Percentiles rank a stretch among this genome's conserved stretches.
Evolutionary conservation across 1,140 invertebrate species (phyloP).

Genomic region (Drosophila bocqueti): DNA sequence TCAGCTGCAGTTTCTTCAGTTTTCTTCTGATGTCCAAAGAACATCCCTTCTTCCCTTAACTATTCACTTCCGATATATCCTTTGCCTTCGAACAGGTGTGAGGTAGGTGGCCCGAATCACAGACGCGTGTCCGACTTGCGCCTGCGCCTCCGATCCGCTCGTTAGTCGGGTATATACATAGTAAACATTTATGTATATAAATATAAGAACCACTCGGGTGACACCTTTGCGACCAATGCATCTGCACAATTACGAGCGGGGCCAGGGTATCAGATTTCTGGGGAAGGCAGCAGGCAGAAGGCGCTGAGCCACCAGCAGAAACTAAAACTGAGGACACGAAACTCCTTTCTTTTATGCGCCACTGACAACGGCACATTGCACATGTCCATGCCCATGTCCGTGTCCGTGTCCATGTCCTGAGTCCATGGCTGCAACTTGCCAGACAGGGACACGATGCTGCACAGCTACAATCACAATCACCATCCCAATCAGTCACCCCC

Average conservation of each 20-base stretch:
- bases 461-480: constrained; percentile 63
- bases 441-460: constrained; percentile 51
- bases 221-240: constrained; percentile 77
- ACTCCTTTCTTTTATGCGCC: constrained; percentile 83
- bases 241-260: constrained; percentile 78
- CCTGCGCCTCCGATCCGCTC: constrained; percentile 47
- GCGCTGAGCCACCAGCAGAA: constrained; percentile 57
- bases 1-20: constrained; percentile 19
- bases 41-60: constrained; percentile 18
- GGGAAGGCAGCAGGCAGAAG: constrained; percentile 49
- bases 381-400: constrained; percentile 61
- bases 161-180: constrained; percentile 52
- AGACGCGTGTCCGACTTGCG: constrained; percentile 76
- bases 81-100: constrained; percentile 48
- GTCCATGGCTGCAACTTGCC: constrained; percentile 16
- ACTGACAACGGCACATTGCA: constrained; percentile 82
- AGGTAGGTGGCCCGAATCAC: constrained; percentile 58
- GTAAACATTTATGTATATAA: constrained; percentile 21
- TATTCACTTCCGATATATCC: constrained; percentile 41
- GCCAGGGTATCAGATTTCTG: constrained; percentile 75
- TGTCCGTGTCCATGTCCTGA: constrained; percentile 24
- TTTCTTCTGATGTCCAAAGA: not conserved
- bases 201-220: constrained; percentile 65
- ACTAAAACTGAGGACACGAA: constrained; percentile 53
- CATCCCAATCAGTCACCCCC: constrained; percentile 81